These are phyloP conservation scores for Oeneis ivallda DNA, from an alignment of 2,888 invertebrate genomes.

Conservation along the genomic window DNA sequence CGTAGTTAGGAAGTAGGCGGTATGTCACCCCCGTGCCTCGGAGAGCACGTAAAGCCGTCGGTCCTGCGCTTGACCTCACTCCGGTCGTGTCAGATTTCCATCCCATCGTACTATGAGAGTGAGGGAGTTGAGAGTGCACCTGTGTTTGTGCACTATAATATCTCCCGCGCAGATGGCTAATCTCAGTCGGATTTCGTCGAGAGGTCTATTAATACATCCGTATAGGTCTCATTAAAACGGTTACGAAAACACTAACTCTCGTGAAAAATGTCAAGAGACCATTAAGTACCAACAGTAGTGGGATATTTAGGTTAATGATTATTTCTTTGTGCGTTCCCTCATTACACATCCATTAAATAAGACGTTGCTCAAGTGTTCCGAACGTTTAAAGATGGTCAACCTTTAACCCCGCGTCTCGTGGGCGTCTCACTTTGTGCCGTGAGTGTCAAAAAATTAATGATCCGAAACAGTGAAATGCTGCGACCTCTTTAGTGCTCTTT, in stretches of 20 bases:
- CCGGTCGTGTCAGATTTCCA: too few relatives aligned
- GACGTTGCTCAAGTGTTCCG: constrained; percentile 55
- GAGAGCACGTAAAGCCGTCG: too few relatives aligned
- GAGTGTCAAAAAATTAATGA: constrained; percentile 80
- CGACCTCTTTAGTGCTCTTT: constrained; percentile 53
- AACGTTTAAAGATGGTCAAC: constrained; percentile 63
- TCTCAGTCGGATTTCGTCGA: too few relatives aligned
- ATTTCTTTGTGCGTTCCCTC: constrained; percentile 47
- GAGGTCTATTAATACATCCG: too few relatives aligned
- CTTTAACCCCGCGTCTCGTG: constrained; percentile 72
- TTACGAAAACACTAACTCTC: constrained; percentile 15
- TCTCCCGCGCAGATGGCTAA: too few relatives aligned
- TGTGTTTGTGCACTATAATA: too few relatives aligned
- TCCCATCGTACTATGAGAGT: too few relatives aligned
- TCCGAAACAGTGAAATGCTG: constrained; percentile 65
- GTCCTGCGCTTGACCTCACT: too few relatives aligned
- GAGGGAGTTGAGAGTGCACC: too few relatives aligned
- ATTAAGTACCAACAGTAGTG: constrained; percentile 29
- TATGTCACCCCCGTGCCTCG: too few relatives aligned
- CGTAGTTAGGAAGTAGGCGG: too few relatives aligned
- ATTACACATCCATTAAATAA: constrained; percentile 69
- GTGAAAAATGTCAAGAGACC: constrained; percentile 27
- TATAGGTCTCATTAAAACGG: too few relatives aligned
- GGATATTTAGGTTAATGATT: constrained; percentile 39
- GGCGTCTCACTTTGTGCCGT: constrained; percentile 66